phyloP scores from a whole-genome alignment of 2,113 vertebrate species.

The Chitala chitala region DNA sequence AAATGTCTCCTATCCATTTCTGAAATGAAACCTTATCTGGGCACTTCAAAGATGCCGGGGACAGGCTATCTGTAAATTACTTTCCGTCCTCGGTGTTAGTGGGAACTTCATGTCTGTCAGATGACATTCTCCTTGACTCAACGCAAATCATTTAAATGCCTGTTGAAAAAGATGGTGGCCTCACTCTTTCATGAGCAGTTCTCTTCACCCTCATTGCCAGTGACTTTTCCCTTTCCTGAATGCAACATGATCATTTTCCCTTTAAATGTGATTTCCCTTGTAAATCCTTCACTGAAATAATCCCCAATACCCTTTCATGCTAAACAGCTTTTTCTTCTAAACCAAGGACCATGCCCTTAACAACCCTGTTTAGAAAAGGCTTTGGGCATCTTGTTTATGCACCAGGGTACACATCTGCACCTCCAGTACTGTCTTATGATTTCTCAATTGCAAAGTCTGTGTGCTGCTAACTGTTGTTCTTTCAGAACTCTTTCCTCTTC shows the following conservation, averaged over 20 bases:
- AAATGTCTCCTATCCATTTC: conserved; percentile 99
- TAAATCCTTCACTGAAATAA: conserved; percentile 32
- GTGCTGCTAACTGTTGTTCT: not conserved
- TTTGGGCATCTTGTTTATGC: conserved; percentile 28
- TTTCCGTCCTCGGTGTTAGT: conserved; percentile 97
- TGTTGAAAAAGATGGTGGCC: conserved; percentile 67
- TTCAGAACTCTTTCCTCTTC: conserved; percentile 9
- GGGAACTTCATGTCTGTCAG: conserved; percentile 99
- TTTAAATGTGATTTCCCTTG: conserved; percentile 41
- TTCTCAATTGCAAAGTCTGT: conserved; percentile 67
- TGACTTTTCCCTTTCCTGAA: conserved; percentile 53
- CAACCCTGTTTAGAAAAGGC: conserved; percentile 19
- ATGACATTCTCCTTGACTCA: conserved; percentile 90
- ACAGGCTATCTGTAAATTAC: conserved; percentile 99
- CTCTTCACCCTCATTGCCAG: conserved; percentile 48
- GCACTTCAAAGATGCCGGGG: conserved; percentile 94
- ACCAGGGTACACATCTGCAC: conserved; percentile 63
- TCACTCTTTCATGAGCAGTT: conserved; percentile 40
- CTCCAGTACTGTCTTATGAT: conserved; percentile 67
- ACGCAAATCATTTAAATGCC: conserved; percentile 94
- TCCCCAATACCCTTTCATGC: conserved; percentile 41
- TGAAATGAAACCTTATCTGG: conserved; percentile 99
- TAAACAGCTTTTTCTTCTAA: conserved; percentile 34
- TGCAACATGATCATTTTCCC: conserved; percentile 42
- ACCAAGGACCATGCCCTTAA: conserved; percentile 14